Conservation (phyloP, 2,888 invertebrate species). For the Macrophya annulata region DNA sequence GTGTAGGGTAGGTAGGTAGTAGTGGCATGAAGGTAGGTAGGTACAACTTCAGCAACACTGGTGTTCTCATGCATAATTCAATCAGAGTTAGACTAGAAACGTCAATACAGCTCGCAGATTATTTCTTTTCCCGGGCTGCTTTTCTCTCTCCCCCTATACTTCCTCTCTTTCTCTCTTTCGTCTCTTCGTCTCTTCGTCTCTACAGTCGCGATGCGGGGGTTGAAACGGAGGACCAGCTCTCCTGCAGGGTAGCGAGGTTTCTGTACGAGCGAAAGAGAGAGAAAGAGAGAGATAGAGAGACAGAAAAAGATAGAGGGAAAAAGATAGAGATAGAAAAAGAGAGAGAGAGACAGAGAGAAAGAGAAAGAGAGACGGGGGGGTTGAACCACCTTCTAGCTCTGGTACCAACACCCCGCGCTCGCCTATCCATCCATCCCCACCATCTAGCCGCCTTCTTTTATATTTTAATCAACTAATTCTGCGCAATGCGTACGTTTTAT, state of each 20-base stretch:
- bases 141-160: constrained; percentile 58
- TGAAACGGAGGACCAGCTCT: constrained; percentile 38
- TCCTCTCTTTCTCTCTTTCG: constrained; percentile 66
- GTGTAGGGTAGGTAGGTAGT: not conserved
- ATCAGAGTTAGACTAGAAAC: constrained; percentile 80
- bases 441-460: constrained; percentile 75
- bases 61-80: constrained; percentile 80
- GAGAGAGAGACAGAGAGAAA: constrained; percentile 50
- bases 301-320: constrained; percentile 35
- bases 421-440: constrained; percentile 66
- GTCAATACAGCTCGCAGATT: constrained; percentile 80
- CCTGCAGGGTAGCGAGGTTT: constrained; percentile 52
- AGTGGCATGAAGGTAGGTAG: not conserved
- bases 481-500: constrained; percentile 78
- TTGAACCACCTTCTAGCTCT: constrained; percentile 49
- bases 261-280: constrained; percentile 37
- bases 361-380: constrained; percentile 57
- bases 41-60: constrained; percentile 70
- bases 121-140: constrained; percentile 79
- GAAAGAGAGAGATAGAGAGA: constrained; percentile 44
- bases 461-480: constrained; percentile 80
- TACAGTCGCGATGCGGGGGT: constrained; percentile 53
- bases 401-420: constrained; percentile 62
- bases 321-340: constrained; percentile 35
- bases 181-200: constrained; percentile 59